phyloP scores from a whole-genome alignment of 2,888 invertebrate species.

The Archips crataeganus region DNA sequence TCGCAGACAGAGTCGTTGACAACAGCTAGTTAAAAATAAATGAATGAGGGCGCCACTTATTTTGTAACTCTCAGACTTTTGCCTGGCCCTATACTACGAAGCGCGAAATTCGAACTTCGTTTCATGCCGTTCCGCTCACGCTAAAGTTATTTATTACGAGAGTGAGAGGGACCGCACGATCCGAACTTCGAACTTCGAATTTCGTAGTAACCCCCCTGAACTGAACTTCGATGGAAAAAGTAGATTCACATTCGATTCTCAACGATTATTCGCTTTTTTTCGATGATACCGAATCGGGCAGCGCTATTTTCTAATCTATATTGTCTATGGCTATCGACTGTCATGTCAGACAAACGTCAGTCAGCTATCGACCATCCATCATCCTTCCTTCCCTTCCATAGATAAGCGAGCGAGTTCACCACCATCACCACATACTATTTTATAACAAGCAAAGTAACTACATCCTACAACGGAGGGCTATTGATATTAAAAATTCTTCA shows the following conservation, averaged over 20 bases:
- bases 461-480: constrained; percentile 1
- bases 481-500: constrained; percentile 21
- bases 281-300: neutral
- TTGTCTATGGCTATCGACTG: constrained; percentile 13
- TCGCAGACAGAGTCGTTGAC: too few species aligned
- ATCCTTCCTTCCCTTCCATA: neutral
- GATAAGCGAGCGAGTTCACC: neutral
- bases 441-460: neutral
- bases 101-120: too few species aligned
- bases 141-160: too few species aligned
- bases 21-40: too few species aligned
- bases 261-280: neutral
- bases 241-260: neutral
- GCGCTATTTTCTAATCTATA: neutral
- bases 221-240: neutral
- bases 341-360: constrained; percentile 29
- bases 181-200: too few species aligned
- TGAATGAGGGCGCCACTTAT: too few species aligned
- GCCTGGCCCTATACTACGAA: too few species aligned
- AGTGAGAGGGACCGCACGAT: too few species aligned
- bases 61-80: too few species aligned
- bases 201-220: too few species aligned
- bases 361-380: constrained; percentile 12
- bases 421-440: too few species aligned
- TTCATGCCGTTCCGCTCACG: too few species aligned